Percentiles rank a stretch among this genome's conserved stretches.
Evolutionary conservation across 1,140 invertebrate species (phyloP).

Genomic region (Drosophila funebris): DNA sequence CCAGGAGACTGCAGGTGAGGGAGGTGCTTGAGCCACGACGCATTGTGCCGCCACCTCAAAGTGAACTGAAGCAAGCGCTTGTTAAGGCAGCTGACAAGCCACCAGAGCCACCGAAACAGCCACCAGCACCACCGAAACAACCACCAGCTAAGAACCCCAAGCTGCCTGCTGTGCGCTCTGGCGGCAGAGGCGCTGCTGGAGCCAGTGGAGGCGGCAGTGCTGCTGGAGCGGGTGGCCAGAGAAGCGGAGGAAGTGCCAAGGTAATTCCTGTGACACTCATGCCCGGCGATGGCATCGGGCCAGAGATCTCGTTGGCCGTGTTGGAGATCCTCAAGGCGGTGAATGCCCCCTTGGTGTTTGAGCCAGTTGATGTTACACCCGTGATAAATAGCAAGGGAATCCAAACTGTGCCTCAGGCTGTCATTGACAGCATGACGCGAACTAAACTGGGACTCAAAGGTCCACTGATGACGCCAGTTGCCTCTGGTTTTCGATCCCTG

Average conservation of each 20-base stretch:
- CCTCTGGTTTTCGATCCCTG: conserved; percentile 98
- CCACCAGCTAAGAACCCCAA: neutral
- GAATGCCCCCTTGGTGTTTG: conserved; percentile 98
- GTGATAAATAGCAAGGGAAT: conserved; percentile 97
- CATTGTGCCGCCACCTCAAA: conserved; percentile 28
- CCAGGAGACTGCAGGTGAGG: neutral
- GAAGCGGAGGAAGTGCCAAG: neutral
- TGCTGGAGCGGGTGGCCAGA: neutral
- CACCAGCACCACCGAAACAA: neutral
- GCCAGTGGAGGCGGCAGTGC: neutral
- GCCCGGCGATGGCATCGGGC: conserved; percentile 99
- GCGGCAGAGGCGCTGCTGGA: neutral
- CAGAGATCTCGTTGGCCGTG: conserved; percentile 98
- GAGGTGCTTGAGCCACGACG: conserved; percentile 10
- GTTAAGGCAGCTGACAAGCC: neutral
- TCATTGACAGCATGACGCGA: conserved; percentile 98
- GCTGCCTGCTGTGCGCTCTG: neutral
- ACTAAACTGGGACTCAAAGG: conserved; percentile 99
- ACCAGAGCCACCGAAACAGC: neutral
- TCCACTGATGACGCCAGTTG: conserved; percentile 98
- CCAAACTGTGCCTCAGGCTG: conserved; percentile 97
- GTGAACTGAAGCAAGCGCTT: too few species aligned
- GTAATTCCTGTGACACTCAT: conserved; percentile 87
- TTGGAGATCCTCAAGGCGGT: conserved; percentile 98
- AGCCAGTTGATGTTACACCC: conserved; percentile 98